Evolutionary conservation across 64 coral and sea anemone species (phyloP).

Genomic region (Actinia tenebrosa): DNA sequence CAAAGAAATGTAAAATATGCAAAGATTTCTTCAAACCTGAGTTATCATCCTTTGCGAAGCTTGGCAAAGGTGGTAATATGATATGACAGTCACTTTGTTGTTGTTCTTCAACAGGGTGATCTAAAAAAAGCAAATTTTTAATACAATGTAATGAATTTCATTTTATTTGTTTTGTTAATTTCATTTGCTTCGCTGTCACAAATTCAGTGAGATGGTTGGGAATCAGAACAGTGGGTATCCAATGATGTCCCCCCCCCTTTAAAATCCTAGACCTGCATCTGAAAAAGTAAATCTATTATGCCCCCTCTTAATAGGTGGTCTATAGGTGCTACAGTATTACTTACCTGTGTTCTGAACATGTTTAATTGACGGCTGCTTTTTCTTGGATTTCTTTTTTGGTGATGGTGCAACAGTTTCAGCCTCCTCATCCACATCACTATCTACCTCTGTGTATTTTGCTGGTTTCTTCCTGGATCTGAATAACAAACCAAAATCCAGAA

Average conservation of each 20-base stretch:
- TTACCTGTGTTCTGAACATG: not conserved
- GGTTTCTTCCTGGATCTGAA: slow-evolving; percentile 47
- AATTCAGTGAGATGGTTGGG: too few relatives aligned
- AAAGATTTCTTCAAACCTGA: not conserved
- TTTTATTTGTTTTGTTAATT: too few relatives aligned
- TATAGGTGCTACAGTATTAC: not conserved
- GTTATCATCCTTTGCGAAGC: not conserved
- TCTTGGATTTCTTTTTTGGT: slow-evolving; percentile 45
- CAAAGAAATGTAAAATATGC: too few relatives aligned
- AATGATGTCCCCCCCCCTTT: too few relatives aligned
- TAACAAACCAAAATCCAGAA: not conserved
- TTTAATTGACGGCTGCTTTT: not conserved
- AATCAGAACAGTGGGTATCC: not conserved
- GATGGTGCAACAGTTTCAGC: not conserved
- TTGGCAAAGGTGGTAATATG: slow-evolving; percentile 1
- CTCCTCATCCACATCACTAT: slow-evolving; percentile 34
- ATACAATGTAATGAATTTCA: too few relatives aligned
- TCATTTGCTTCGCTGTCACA: too few relatives aligned
- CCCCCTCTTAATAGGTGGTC: not conserved
- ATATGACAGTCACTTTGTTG: not conserved
- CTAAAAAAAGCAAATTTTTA: not conserved
- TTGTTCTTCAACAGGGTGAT: not conserved
- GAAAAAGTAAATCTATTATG: too few relatives aligned
- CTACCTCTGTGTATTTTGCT: slow-evolving; percentile 47
- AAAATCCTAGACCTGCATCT: too few relatives aligned